phyloP scores from a whole-genome alignment of 2,113 vertebrate genomes.

The Ammospiza nelsoni region DNA sequence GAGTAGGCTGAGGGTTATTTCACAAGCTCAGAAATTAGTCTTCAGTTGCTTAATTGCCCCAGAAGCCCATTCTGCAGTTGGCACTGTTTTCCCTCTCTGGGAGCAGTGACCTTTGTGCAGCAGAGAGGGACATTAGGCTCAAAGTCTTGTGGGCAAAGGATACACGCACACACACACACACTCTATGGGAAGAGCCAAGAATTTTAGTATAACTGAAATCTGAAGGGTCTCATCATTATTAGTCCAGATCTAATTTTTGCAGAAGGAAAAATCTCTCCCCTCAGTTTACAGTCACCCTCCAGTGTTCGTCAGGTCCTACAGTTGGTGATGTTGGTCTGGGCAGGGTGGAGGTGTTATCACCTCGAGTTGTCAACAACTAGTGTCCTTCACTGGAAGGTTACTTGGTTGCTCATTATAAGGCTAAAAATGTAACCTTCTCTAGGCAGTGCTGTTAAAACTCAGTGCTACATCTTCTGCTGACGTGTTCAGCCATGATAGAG shows the following conservation, averaged over 20 bases:
- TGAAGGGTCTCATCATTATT: neutral
- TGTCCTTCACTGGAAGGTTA: neutral
- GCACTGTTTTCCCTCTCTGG: neutral
- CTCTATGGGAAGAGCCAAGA: neutral
- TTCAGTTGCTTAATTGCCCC: neutral
- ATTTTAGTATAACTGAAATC: neutral
- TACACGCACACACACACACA: too few species aligned
- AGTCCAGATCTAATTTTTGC: neutral
- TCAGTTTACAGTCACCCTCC: neutral
- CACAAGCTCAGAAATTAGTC: neutral
- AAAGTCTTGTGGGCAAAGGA: neutral
- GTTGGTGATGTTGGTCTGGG: neutral
- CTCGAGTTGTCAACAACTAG: neutral
- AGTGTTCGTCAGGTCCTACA: neutral
- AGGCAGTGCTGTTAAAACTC: neutral
- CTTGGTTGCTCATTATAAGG: neutral
- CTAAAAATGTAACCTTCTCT: neutral
- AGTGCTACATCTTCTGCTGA: neutral
- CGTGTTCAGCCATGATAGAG: accelerated
- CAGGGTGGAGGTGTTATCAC: neutral
- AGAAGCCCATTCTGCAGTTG: neutral
- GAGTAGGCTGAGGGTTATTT: neutral
- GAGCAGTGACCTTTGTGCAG: neutral
- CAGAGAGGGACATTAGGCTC: neutral
- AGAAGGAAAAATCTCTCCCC: neutral